Conservation (phyloP, 2,888 invertebrate species). For the Itoplectis maculator region DNA sequence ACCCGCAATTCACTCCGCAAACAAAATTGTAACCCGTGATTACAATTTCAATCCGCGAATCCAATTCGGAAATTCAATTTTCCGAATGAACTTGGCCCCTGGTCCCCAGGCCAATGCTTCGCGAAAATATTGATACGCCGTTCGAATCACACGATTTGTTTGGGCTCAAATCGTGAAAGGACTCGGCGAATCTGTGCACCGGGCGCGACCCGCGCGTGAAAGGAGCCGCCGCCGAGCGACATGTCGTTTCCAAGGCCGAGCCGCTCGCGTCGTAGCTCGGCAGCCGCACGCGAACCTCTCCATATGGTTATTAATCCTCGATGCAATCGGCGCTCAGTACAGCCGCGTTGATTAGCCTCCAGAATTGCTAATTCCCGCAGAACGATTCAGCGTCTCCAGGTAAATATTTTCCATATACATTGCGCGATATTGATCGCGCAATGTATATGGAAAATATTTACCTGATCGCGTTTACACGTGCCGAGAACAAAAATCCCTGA, state of each 20-base stretch:
- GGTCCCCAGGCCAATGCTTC: not conserved
- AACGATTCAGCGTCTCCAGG: not conserved
- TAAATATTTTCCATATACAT: too few relatives aligned
- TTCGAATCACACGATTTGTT: not conserved
- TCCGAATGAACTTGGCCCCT: conserved; percentile 7
- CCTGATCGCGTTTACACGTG: too few relatives aligned
- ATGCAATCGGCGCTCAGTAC: conserved; percentile 44
- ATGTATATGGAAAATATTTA: too few relatives aligned
- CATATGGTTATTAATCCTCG: conserved; percentile 53
- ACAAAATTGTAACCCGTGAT: conserved; percentile 14
- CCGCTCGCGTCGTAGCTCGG: not conserved
- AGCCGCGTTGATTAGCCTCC: conserved; percentile 45
- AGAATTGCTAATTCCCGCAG: conserved; percentile 50
- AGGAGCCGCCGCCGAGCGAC: conserved; percentile 28
- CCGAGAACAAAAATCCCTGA: too few relatives aligned
- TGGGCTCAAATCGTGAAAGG: not conserved
- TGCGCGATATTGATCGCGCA: too few relatives aligned
- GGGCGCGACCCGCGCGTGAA: conserved; percentile 13
- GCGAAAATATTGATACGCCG: not conserved
- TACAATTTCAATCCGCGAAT: conserved; percentile 45
- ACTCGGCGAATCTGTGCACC: not conserved
- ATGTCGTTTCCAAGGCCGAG: conserved; percentile 29
- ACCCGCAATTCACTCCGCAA: conserved; percentile 1
- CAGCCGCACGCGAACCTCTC: not conserved
- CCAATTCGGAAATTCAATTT: conserved; percentile 50